Conservation (phyloP, 2,888 invertebrate species). For the Tetragonisca angustula region DNA sequence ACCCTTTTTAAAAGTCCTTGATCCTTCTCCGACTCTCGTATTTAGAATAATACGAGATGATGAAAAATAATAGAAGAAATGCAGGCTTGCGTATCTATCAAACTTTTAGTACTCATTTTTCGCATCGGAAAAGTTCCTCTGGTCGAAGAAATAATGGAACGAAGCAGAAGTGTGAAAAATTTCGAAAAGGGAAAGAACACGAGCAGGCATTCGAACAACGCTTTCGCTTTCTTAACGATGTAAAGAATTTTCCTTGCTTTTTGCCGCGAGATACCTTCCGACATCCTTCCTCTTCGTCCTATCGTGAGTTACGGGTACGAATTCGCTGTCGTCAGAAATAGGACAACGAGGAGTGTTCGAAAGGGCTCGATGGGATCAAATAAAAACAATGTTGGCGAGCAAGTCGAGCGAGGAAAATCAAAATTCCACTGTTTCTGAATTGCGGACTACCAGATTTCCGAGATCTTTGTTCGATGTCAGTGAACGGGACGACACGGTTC, state of each 20-base stretch:
- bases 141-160: too few relatives aligned
- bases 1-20: background rate
- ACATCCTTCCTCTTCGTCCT: background rate
- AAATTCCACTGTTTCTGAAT: slow-evolving; percentile 23
- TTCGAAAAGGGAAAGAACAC: background rate
- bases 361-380: background rate
- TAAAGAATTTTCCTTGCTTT: background rate
- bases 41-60: background rate
- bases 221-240: background rate
- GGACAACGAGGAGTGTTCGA: background rate
- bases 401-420: background rate
- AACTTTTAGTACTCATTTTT: background rate
- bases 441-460: slow-evolving; percentile 15
- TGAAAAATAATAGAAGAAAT: background rate
- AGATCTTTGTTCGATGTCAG: slow-evolving; percentile 37
- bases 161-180: slow-evolving; percentile 2
- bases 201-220: background rate
- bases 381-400: background rate
- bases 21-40: background rate
- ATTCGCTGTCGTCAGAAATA: background rate
- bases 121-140: background rate
- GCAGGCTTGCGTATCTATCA: background rate
- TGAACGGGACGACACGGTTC: slow-evolving; percentile 28
- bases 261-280: background rate
- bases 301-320: background rate